phyloP scores from a whole-genome alignment of 2,888 invertebrate genomes.

The Icerya purchasi region DNA sequence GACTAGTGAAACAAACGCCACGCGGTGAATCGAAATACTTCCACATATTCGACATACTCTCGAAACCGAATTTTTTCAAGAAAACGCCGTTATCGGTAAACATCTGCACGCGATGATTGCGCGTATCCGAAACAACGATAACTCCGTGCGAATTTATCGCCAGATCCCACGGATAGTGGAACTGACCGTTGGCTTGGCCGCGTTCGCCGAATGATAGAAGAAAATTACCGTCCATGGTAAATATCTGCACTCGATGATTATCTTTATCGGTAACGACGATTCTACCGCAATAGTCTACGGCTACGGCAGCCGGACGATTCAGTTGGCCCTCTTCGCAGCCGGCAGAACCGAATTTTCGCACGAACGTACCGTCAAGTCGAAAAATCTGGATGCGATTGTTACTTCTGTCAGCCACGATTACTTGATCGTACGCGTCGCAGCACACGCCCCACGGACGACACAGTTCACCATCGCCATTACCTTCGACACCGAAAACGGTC shows the following conservation, averaged over 20 bases:
- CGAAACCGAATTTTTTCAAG: slow-evolving; percentile 66
- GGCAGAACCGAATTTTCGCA: slow-evolving; percentile 51
- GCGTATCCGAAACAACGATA: slow-evolving; percentile 76
- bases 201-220: slow-evolving; percentile 72
- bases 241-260: slow-evolving; percentile 63
- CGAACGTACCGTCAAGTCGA: slow-evolving; percentile 42
- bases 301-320: slow-evolving; percentile 77
- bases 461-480: slow-evolving; percentile 29
- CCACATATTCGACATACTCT: slow-evolving; percentile 33
- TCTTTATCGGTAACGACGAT: slow-evolving; percentile 91
- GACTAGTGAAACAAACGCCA: slow-evolving; percentile 70
- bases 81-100: slow-evolving; percentile 63
- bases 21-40: slow-evolving; percentile 61
- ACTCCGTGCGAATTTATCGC: slow-evolving; percentile 60
- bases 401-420: slow-evolving; percentile 46
- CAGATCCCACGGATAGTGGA: slow-evolving; percentile 94
- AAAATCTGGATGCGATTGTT: slow-evolving; percentile 73
- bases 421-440: slow-evolving; percentile 58
- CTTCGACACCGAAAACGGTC: slow-evolving; percentile 33
- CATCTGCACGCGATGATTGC: slow-evolving; percentile 76
- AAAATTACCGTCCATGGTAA: slow-evolving; percentile 56
- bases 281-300: slow-evolving; percentile 51
- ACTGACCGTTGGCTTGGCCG: slow-evolving; percentile 67
- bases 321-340: slow-evolving; percentile 74
- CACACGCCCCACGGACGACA: slow-evolving; percentile 53